phyloP scores from a whole-genome alignment of 2,888 invertebrate genomes.

The Eristalis pertinax region DNA sequence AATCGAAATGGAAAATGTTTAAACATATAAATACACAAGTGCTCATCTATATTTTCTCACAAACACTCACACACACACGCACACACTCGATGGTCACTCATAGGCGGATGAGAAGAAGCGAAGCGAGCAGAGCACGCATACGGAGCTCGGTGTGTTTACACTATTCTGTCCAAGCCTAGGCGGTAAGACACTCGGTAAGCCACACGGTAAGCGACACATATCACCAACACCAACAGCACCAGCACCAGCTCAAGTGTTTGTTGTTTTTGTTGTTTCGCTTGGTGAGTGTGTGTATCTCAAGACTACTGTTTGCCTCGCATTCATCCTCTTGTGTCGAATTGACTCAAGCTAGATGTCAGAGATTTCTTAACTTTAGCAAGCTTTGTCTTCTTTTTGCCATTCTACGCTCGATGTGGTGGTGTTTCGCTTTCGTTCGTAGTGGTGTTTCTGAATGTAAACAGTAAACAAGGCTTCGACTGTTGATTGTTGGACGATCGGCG shows the following conservation, averaged over 20 bases:
- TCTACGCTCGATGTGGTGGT: constrained; percentile 12
- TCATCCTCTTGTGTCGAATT: constrained; percentile 3
- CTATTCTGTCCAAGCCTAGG: constrained; percentile 49
- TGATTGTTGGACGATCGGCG: constrained; percentile 32
- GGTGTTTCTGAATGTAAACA: constrained; percentile 17
- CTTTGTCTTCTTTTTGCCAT: constrained; percentile 14
- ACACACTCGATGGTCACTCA: constrained; percentile 8
- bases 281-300: neutral
- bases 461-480: constrained; percentile 44
- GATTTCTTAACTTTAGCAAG: constrained; percentile 46
- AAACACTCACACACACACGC: no score
- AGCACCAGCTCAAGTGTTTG: neutral
- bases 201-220: constrained; percentile 6
- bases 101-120: neutral
- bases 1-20: constrained; percentile 55
- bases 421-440: neutral
- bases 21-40: constrained; percentile 19
- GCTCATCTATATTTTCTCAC: neutral
- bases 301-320: constrained; percentile 26
- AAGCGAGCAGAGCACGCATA: constrained; percentile 10
- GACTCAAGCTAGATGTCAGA: constrained; percentile 20
- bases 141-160: constrained; percentile 33
- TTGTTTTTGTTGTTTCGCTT: neutral
- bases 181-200: constrained; percentile 11
- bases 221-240: constrained; percentile 16